phyloP scores from a whole-genome alignment of 35 echinoderm and acorn worm species.

The Lytechinus pictus region DNA sequence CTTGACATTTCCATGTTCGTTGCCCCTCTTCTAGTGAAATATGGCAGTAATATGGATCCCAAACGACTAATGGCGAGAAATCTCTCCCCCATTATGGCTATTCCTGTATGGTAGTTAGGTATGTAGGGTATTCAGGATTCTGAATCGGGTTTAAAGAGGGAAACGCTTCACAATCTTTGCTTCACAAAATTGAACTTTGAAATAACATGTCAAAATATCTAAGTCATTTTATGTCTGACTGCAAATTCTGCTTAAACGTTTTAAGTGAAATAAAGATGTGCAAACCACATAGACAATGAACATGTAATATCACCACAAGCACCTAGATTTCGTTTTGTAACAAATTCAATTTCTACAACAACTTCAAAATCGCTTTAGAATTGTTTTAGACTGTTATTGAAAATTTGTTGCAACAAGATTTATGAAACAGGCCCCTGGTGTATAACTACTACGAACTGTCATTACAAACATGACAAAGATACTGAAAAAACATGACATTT shows the following conservation, averaged over 20 bases:
- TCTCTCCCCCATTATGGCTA: neutral
- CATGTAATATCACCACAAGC: too few relatives aligned
- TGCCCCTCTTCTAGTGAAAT: neutral
- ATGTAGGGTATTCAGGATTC: neutral
- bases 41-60: slow-evolving; percentile 1
- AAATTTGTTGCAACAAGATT: neutral
- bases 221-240: too few relatives aligned
- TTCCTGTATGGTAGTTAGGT: neutral
- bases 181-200: neutral
- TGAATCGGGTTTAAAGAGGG: neutral
- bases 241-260: too few relatives aligned
- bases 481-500: too few relatives aligned
- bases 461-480: too few relatives aligned
- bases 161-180: neutral
- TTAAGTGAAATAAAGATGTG: too few relatives aligned
- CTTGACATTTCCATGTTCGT: neutral
- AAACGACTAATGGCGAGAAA: neutral
- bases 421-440: neutral
- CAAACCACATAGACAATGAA: too few relatives aligned
- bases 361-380: neutral
- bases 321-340: too few relatives aligned
- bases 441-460: too few relatives aligned
- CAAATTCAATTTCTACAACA: neutral
- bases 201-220: neutral
- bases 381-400: neutral